A percentile compares a stretch with the other conserved stretches of the same genome.
These are phyloP conservation scores for Hystrix brachyura DNA, from an alignment of 2,113 vertebrate species.

Conservation along the genomic window DNA sequence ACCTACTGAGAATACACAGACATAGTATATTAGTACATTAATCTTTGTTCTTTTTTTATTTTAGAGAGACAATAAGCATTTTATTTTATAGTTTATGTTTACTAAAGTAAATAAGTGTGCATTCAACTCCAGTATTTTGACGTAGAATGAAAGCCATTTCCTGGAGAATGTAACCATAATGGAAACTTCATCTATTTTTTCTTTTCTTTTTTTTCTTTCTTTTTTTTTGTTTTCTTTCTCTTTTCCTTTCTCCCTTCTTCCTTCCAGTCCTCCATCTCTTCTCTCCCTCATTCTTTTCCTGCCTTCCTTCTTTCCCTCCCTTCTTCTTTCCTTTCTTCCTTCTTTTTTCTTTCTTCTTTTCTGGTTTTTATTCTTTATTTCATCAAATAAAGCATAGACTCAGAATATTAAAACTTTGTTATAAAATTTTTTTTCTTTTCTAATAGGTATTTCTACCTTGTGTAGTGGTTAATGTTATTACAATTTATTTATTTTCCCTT, in stretches of 20 bases:
- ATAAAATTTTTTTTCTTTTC: constrained; percentile 50
- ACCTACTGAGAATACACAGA: background rate
- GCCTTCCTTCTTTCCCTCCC: background rate
- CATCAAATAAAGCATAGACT: constrained; percentile 56
- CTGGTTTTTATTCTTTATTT: constrained; percentile 58
- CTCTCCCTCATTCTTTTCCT: background rate
- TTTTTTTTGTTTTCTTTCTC: background rate
- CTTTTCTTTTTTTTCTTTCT: background rate
- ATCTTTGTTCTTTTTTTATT: background rate
- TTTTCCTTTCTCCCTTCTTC: background rate
- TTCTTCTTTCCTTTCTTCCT: too few species aligned
- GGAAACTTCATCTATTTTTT: background rate
- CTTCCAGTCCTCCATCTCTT: background rate
- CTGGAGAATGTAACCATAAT: background rate
- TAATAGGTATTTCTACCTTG: constrained; percentile 26
- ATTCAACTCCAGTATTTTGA: background rate
- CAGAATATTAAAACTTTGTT: constrained; percentile 62
- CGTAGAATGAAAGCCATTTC: background rate
- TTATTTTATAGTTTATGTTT: background rate
- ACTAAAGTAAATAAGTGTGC: background rate
- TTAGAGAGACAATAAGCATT: background rate
- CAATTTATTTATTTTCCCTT: constrained; percentile 57
- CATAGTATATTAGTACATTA: background rate
- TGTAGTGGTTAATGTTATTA: constrained; percentile 34
- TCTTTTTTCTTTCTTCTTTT: background rate